Evolutionary conservation across 2,113 vertebrate species (phyloP).

Genomic region (Cervus canadensis): DNA sequence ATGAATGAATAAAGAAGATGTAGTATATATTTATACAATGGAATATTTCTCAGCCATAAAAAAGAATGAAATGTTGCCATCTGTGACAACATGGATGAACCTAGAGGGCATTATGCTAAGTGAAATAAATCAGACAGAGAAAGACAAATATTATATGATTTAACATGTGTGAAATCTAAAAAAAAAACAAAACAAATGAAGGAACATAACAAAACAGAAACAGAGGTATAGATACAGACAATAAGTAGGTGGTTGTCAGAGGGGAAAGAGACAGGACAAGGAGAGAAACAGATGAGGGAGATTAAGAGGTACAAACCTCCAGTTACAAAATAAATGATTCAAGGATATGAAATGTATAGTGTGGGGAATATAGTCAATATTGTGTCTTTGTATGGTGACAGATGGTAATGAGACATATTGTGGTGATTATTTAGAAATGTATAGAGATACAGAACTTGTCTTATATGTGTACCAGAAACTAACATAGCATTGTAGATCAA

Average conservation of each 20-base stretch:
- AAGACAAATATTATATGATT: background rate
- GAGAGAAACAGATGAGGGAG: background rate
- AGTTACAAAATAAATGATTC: background rate
- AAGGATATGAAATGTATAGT: background rate
- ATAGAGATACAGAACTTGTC: background rate
- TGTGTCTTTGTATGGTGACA: background rate
- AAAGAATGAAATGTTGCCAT: background rate
- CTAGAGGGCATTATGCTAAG: background rate
- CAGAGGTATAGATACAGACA: background rate
- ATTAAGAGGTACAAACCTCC: background rate
- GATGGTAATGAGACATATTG: background rate
- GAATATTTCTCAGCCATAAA: background rate
- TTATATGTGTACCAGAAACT: background rate
- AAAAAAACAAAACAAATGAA: background rate
- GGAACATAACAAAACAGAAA: background rate
- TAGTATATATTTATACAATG: background rate
- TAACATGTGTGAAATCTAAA: background rate
- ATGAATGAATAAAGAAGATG: background rate
- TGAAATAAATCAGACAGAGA: background rate
- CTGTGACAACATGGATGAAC: background rate
- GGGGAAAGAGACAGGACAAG: background rate
- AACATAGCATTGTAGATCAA: background rate
- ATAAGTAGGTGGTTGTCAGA: background rate
- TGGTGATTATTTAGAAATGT: background rate
- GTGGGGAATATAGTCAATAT: background rate